A percentile compares a stretch with the other conserved stretches of the same genome.
phyloP scores from a whole-genome alignment of 1,140 invertebrate genomes.

The Euura saliciscinereae region DNA sequence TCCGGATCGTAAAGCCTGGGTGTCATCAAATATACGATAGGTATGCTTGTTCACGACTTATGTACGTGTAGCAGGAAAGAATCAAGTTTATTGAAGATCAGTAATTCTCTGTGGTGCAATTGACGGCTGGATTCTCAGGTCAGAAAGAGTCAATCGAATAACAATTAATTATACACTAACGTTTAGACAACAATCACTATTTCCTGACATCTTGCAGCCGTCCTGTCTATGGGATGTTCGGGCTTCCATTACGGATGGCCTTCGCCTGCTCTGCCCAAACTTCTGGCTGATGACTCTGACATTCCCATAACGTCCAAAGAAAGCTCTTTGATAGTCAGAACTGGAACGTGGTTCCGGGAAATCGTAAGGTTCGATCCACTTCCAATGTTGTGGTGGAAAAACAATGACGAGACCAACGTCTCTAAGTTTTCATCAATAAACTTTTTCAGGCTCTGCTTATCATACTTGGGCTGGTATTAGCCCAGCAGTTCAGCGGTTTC shows the following conservation, averaged over 20 bases:
- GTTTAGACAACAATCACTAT: too few species aligned
- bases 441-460: neutral
- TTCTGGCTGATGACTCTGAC: neutral
- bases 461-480: neutral
- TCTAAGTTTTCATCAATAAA: neutral
- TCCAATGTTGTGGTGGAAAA: neutral
- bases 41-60: too few species aligned
- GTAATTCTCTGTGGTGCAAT: too few species aligned
- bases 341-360: constrained; percentile 59
- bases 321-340: constrained; percentile 59
- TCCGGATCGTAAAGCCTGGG: too few species aligned
- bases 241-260: constrained; percentile 4
- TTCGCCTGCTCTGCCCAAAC: neutral
- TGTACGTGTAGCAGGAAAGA: too few species aligned
- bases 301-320: constrained; percentile 30
- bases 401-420: neutral
- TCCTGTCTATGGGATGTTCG: neutral
- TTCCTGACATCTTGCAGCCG: neutral
- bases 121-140: too few species aligned
- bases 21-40: too few species aligned
- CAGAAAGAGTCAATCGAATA: too few species aligned
- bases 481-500: constrained; percentile 20
- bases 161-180: too few species aligned
- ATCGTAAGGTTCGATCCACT: constrained; percentile 52
- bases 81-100: too few species aligned